These are phyloP conservation scores for Seladonia tumulorum DNA, from an alignment of 2,888 invertebrate species.

Conservation along the genomic window DNA sequence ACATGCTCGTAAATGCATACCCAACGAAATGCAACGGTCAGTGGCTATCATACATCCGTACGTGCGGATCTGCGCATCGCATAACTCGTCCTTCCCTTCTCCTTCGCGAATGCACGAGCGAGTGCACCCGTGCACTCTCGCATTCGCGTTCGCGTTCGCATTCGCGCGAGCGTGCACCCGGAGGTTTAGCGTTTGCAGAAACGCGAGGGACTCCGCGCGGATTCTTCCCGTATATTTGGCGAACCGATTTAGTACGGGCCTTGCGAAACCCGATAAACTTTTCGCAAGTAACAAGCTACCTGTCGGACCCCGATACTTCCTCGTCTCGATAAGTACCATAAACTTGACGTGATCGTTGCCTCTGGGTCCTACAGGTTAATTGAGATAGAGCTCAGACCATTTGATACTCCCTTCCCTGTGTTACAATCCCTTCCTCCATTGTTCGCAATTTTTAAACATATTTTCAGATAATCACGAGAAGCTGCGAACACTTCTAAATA, in stretches of 20 bases:
- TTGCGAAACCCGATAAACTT: conserved; percentile 16
- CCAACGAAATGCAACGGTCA: conserved; percentile 77
- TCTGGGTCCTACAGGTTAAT: neutral
- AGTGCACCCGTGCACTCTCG: neutral
- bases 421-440: neutral
- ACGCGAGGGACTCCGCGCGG: conserved; percentile 15
- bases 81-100: conserved; percentile 63
- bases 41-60: conserved; percentile 80
- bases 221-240: conserved; percentile 55
- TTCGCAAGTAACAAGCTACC: conserved; percentile 39
- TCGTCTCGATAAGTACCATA: conserved; percentile 12
- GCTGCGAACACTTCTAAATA: neutral
- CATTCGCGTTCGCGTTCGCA: neutral
- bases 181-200: conserved; percentile 57
- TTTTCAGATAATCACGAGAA: neutral
- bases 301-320: neutral
- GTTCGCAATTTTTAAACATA: neutral
- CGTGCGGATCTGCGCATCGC: conserved; percentile 66
- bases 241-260: conserved; percentile 31
- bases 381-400: neutral
- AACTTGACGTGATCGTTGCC: conserved; percentile 10
- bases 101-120: neutral
- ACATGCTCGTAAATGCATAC: conserved; percentile 79
- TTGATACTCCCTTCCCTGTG: neutral
- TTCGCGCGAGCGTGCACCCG: conserved; percentile 20